Conservation (phyloP, 1,140 invertebrate species). For the Sweltsa coloradensis region DNA sequence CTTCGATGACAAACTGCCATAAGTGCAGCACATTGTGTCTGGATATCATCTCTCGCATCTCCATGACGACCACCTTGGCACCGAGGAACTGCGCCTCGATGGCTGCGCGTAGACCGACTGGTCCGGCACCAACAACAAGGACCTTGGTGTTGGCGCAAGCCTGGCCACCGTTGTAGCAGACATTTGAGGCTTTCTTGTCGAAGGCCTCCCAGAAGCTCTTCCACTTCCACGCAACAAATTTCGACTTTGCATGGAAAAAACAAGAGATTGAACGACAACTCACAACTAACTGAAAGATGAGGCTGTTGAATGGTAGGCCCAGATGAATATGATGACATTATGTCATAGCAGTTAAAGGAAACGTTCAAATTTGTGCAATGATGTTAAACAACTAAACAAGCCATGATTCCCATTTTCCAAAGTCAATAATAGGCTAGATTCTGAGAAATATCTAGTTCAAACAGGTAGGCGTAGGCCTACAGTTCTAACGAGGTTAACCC, state of each 20-base stretch:
- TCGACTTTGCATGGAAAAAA: conserved; percentile 26
- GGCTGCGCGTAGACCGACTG: conserved; percentile 86
- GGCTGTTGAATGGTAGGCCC: background rate
- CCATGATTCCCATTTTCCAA: too few relatives aligned
- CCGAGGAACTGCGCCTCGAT: conserved; percentile 95
- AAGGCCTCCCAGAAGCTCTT: conserved; percentile 92
- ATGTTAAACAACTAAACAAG: background rate
- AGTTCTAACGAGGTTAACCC: too few relatives aligned
- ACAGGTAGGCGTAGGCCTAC: too few relatives aligned
- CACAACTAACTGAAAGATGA: background rate
- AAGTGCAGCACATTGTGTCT: conserved; percentile 97
- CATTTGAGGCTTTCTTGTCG: conserved; percentile 81
- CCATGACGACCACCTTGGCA: conserved; percentile 85
- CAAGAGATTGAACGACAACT: background rate
- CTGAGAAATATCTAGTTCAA: too few relatives aligned
- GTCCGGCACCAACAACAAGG: conserved; percentile 88
- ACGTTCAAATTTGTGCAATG: too few relatives aligned
- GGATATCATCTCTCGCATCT: conserved; percentile 85
- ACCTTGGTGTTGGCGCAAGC: conserved; percentile 72
- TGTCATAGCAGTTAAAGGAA: too few relatives aligned
- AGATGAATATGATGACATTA: too few relatives aligned
- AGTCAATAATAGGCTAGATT: too few relatives aligned
- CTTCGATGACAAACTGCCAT: conserved; percentile 97
- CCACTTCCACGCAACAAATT: conserved; percentile 84
- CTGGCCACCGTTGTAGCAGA: conserved; percentile 81